Base-by-base conservation (phyloP, 2,797 vertebrate genomes). In the Halcyon badia region DNA sequence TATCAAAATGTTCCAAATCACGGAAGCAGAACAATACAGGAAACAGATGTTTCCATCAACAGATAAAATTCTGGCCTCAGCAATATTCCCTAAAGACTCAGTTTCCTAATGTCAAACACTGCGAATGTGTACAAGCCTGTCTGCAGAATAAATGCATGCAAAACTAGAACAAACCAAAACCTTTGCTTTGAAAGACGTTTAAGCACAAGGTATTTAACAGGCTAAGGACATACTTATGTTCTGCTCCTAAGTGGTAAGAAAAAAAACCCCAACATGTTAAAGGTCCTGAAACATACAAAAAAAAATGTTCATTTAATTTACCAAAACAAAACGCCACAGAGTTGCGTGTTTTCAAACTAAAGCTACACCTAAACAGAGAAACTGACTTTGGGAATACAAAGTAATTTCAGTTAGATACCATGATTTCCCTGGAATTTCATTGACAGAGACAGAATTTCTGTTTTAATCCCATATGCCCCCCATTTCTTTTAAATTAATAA, bases 21-120 rank as follows among this genome's bases (percentile, higher is more conserved):
- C 92, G 95, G 95, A 97, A 97, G 52, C 35, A 77, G 54, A 89
- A 89, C 33, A 87, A 95, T 37, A 95, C 64, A 80, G 91, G 95
- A 96, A 96, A 95, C 95, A 97, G 83, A 80, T 96, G 94, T 94
- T 97, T 95, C 91, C 90, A 96, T 87, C 64, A 64, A 61, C 60
- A 93, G 78, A 93, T 83, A 61, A 60, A 87, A 79, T 80, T 94
- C 49, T 77, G 46, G 37, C 75, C 72, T 65, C 81, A 85, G 79
- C 48, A 87, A 42, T 91, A 94, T 49, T 87, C 86, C 94, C 91
- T 44, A 39, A 89, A 93, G 86, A 46, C 57, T 84, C 57, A 8
- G 51, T 68, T 94, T 91, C 83, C 72, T 84, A 66, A 79, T 21
- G 44, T 88, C 80, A 83, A 61, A 77, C 25, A 26, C 2, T 6